Conservation (phyloP, 2,888 invertebrate genomes). For the Crioceris asparagi region DNA sequence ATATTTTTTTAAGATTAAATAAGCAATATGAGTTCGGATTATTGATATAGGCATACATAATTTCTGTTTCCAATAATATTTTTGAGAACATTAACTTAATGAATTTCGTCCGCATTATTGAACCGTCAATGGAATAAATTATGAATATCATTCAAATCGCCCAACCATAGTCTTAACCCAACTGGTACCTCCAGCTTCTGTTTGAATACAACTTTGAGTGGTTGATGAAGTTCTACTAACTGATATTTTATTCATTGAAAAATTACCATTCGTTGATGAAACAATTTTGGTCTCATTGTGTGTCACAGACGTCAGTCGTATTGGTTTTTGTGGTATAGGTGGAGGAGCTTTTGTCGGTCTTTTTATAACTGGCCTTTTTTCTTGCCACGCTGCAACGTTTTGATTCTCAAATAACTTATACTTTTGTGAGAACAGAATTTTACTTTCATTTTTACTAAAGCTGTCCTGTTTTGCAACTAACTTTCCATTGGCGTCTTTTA, state of each 20-base stretch:
- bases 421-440: constrained; percentile 8
- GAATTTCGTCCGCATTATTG: no score
- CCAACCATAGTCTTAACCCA: constrained; percentile 69
- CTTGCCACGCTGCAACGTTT: constrained; percentile 1
- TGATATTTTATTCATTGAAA: constrained; percentile 4
- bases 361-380: constrained; percentile 20
- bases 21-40: background rate
- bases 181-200: constrained; percentile 41
- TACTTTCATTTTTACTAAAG: constrained; percentile 23
- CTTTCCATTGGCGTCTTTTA: constrained; percentile 27
- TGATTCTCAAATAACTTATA: constrained; percentile 7
- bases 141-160: constrained; percentile 49
- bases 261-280: no score
- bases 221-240: background rate
- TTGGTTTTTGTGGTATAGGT: constrained; percentile 54
- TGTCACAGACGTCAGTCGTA: constrained; percentile 21
- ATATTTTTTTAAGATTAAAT: constrained; percentile 9
- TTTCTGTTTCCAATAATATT: background rate
- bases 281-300: no score
- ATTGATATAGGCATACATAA: background rate
- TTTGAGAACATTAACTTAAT: background rate
- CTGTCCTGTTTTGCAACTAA: constrained; percentile 28
- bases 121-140: background rate
- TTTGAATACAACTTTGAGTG: no score
- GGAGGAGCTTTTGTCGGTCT: constrained; percentile 46